These are phyloP conservation scores for Labeo calbasu DNA, from an alignment of 2,797 vertebrate species.

Conservation along the genomic window DNA sequence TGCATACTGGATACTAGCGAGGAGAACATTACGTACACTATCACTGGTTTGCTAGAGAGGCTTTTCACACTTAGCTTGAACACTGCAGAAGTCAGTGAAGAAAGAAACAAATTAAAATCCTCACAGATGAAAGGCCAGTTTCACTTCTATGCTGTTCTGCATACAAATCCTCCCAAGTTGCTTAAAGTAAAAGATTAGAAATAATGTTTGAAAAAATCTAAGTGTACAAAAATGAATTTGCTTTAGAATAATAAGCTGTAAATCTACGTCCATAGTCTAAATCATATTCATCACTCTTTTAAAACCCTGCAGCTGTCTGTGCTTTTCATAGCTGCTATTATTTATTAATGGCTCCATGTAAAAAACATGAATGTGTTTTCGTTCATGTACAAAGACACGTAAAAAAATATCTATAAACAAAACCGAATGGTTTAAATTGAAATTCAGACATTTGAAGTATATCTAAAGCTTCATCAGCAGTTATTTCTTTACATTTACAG, in stretches of 20 bases:
- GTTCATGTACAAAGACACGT: background rate
- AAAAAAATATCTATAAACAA: background rate
- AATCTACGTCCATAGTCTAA: background rate
- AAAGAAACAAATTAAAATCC: background rate
- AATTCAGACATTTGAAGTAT: background rate
- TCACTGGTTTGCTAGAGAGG: conserved; percentile 34
- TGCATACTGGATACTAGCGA: conserved; percentile 17
- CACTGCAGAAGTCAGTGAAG: conserved; percentile 10
- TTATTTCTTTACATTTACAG: conserved; percentile 1
- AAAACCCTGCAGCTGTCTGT: conserved; percentile 29
- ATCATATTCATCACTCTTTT: conserved; percentile 11
- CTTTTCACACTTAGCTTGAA: conserved; percentile 22
- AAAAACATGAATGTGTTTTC: conserved; percentile 48
- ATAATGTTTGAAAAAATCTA: background rate
- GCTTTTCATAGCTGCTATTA: conserved; percentile 38
- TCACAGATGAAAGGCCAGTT: background rate
- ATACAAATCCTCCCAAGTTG: too few species aligned
- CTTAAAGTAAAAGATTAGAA: background rate
- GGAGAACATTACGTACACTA: conserved; percentile 19
- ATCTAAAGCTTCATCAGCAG: background rate
- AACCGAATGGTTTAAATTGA: background rate
- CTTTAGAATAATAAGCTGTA: background rate
- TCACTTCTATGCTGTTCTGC: background rate
- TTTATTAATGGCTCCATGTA: conserved; percentile 45
- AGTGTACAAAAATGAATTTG: background rate